Percentiles rank a stretch among this genome's conserved stretches.
phyloP scores from a whole-genome alignment of 2,888 invertebrate species.

The Tipula unca region DNA sequence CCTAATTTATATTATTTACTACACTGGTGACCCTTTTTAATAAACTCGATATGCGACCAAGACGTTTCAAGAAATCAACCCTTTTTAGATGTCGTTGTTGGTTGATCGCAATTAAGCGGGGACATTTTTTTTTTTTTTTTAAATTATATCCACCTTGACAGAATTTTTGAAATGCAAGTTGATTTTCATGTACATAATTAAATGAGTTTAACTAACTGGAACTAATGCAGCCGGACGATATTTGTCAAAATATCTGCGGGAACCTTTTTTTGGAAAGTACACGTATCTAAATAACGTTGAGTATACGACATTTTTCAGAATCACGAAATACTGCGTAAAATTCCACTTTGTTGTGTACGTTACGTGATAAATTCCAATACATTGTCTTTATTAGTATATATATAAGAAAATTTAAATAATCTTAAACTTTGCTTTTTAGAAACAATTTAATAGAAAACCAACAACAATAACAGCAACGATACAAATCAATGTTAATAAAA shows the following conservation, averaged over 20 bases:
- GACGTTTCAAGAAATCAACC: neutral
- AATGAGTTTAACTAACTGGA: neutral
- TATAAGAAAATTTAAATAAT: neutral
- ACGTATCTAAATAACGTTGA: neutral
- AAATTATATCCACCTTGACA: neutral
- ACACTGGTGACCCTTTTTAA: neutral
- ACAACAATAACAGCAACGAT: neutral
- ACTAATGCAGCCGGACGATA: neutral
- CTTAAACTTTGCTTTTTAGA: neutral
- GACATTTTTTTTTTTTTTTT: neutral
- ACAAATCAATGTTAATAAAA: slow-evolving; percentile 2
- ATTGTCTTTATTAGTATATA: neutral
- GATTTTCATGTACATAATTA: neutral
- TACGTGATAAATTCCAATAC: neutral
- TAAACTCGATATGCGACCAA: neutral
- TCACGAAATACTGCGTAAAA: neutral
- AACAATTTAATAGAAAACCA: neutral
- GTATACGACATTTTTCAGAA: neutral
- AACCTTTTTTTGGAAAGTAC: neutral
- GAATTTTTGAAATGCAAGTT: neutral
- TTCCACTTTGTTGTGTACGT: neutral
- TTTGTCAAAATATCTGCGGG: neutral
- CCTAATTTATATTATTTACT: neutral
- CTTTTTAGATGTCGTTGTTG: neutral
- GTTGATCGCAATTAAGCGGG: neutral